phyloP scores from a whole-genome alignment of 1,140 invertebrate genomes.

The Brevipalpus yothersi region DNA sequence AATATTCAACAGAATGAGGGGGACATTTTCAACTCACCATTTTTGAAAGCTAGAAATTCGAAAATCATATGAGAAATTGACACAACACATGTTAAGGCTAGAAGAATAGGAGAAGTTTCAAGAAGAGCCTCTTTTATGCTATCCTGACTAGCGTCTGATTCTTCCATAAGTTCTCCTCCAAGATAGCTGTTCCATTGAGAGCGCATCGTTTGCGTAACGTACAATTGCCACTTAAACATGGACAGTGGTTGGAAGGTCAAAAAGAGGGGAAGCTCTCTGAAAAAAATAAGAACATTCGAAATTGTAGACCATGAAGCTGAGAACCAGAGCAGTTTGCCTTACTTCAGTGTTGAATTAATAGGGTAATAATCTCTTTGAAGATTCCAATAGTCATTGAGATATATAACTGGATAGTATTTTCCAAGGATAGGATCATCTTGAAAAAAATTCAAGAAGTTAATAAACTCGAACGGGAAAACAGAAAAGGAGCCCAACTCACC shows the following conservation, averaged over 20 bases:
- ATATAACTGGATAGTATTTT: slow-evolving; percentile 81
- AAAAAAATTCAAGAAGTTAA: slow-evolving; percentile 49
- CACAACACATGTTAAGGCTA: slow-evolving; percentile 70
- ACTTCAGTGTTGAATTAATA: slow-evolving; percentile 57
- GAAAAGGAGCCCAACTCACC: neutral
- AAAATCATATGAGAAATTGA: slow-evolving; percentile 92
- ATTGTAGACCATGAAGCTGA: neutral
- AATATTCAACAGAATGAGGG: neutral
- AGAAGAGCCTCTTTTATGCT: slow-evolving; percentile 84
- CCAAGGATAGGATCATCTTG: slow-evolving; percentile 35
- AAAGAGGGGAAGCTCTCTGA: slow-evolving; percentile 26
- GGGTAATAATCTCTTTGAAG: slow-evolving; percentile 83
- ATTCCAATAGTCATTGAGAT: slow-evolving; percentile 96
- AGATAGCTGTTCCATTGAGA: slow-evolving; percentile 27
- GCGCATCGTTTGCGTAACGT: slow-evolving; percentile 68
- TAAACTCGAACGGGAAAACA: slow-evolving; percentile 54
- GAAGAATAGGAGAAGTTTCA: slow-evolving; percentile 85
- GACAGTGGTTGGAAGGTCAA: slow-evolving; percentile 82
- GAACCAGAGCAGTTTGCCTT: slow-evolving; percentile 15
- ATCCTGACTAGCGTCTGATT: slow-evolving; percentile 74
- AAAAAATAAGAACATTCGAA: slow-evolving; percentile 3
- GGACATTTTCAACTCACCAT: slow-evolving; percentile 33
- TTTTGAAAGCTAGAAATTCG: slow-evolving; percentile 97
- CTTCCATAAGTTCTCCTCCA: slow-evolving; percentile 31
- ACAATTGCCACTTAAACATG: slow-evolving; percentile 92